Evolutionary conservation across 2,888 invertebrate species (phyloP).

Genomic region (Machimus atricapillus): DNA sequence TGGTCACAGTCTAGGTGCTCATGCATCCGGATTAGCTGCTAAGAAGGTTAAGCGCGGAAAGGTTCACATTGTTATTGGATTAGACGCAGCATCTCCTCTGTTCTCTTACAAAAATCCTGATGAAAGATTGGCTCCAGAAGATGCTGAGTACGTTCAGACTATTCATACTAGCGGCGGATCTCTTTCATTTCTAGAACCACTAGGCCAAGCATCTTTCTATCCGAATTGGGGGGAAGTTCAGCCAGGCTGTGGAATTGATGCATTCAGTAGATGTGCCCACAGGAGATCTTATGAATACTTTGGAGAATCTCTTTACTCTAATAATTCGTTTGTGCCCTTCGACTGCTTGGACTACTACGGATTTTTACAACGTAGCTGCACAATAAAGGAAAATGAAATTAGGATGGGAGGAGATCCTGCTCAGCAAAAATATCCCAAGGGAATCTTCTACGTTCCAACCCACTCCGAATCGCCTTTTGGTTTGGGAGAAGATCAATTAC

Average conservation of each 20-base stretch:
- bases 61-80: constrained; percentile 64
- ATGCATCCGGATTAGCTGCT: constrained; percentile 67
- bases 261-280: not conserved
- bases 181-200: not conserved
- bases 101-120: constrained; percentile 50
- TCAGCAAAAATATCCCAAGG: constrained; percentile 9
- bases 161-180: constrained; percentile 57
- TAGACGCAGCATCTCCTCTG: constrained; percentile 52
- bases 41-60: constrained; percentile 66
- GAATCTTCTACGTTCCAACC: constrained; percentile 41
- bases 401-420: constrained; percentile 45
- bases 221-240: constrained; percentile 66
- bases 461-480: constrained; percentile 25
- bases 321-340: constrained; percentile 38
- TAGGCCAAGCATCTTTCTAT: constrained; percentile 62
- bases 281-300: constrained; percentile 55
- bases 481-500: not conserved
- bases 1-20: constrained; percentile 69
- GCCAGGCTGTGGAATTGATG: constrained; percentile 62
- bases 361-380: not conserved
- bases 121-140: constrained; percentile 52
- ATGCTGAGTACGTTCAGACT: constrained; percentile 57
- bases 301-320: constrained; percentile 47
- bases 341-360: constrained; percentile 54
- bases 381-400: not conserved